Evolutionary conservation across 2,888 invertebrate genomes (phyloP).

Genomic region (Polydrusus cervinus): DNA sequence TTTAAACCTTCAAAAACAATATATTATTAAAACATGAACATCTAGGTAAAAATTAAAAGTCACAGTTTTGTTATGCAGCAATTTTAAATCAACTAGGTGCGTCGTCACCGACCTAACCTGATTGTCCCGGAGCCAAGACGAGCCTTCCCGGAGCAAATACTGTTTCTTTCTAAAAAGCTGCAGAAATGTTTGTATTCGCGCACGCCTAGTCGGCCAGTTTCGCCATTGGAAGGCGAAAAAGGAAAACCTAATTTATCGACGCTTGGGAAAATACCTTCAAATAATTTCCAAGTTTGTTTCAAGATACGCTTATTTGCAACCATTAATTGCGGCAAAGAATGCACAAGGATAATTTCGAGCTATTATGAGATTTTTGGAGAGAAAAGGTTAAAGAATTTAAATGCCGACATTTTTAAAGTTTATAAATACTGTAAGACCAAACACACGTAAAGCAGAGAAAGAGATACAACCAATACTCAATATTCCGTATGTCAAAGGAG

Average conservation of each 20-base stretch:
- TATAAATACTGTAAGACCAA: too few relatives aligned
- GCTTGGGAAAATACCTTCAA: constrained; percentile 1
- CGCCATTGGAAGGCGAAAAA: constrained; percentile 33
- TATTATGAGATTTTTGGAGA: not conserved
- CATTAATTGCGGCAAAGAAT: not conserved
- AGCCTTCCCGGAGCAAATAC: constrained; percentile 64
- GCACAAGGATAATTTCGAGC: not conserved
- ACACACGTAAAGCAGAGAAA: too few relatives aligned
- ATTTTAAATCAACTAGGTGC: constrained; percentile 18
- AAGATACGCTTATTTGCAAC: not conserved
- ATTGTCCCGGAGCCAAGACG: constrained; percentile 55
- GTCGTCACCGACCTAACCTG: constrained; percentile 26
- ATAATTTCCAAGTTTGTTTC: not conserved
- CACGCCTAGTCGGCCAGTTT: constrained; percentile 33
- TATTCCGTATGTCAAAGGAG: too few relatives aligned
- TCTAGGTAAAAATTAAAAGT: not conserved
- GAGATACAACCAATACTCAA: too few relatives aligned
- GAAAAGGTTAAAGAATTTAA: too few relatives aligned
- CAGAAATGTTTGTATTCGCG: constrained; percentile 38
- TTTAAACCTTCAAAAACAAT: not conserved
- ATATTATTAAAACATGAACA: not conserved
- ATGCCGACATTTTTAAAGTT: too few relatives aligned
- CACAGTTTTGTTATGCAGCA: constrained; percentile 14
- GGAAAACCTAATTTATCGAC: constrained; percentile 43
- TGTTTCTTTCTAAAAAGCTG: constrained; percentile 57